Conservation (phyloP, 2,888 invertebrate genomes). For the Apantesis nais region DNA sequence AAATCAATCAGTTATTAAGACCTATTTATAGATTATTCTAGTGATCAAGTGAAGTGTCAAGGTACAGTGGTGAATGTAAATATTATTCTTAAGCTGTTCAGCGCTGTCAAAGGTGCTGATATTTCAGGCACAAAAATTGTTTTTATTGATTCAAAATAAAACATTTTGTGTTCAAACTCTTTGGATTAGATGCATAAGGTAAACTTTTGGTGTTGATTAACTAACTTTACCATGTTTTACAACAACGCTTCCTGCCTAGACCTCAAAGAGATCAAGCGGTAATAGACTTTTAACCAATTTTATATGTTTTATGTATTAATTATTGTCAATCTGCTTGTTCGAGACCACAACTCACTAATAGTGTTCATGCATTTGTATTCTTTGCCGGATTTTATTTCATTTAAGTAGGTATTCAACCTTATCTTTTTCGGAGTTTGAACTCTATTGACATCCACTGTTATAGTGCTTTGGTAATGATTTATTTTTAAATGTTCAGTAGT, state of each 20-base stretch:
- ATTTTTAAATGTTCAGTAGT: background rate
- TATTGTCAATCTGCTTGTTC: too few species aligned
- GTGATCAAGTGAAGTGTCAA: conserved; percentile 18
- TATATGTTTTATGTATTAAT: too few species aligned
- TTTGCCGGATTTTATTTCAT: too few species aligned
- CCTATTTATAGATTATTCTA: conserved; percentile 74
- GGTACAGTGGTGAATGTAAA: background rate
- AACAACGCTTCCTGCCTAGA: background rate
- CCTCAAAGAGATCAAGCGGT: too few species aligned
- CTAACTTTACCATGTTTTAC: background rate
- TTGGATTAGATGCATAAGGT: background rate
- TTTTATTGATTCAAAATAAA: background rate
- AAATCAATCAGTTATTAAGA: conserved; percentile 70
- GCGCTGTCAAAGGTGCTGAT: background rate
- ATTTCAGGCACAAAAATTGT: background rate
- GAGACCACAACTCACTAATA: too few species aligned
- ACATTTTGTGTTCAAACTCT: background rate
- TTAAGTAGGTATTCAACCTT: too few species aligned
- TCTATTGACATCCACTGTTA: too few species aligned
- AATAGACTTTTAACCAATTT: too few species aligned
- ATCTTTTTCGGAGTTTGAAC: too few species aligned
- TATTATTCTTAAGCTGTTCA: background rate
- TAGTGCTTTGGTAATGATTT: background rate
- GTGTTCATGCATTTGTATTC: too few species aligned
- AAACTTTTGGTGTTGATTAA: background rate